Base-by-base conservation (phyloP, 2,888 invertebrate species). In the Leucophenga maculata region DNA sequence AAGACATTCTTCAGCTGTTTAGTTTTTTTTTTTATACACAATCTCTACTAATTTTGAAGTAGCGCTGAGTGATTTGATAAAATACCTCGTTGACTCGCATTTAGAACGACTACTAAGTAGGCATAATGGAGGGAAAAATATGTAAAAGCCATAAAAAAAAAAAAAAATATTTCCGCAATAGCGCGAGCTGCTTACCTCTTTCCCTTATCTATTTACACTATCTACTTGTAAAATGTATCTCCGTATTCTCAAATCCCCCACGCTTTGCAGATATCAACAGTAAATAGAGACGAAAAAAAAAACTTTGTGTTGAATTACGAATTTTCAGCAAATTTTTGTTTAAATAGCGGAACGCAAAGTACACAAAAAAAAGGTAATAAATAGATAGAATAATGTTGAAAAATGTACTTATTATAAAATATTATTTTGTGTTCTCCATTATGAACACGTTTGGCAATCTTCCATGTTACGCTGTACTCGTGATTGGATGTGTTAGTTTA, bases 261-360 rank as follows among this genome's bases (percentile, higher is more conserved):
- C 39, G 39, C 39, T 39, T 32, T 32, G n/a, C n/a, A n/a, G n/a
- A n/a, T n/a, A 26, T 39, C 39, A 39, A 39, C 39, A 39, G 39
- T 9, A 39, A 3, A 39, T 11, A 39, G 8, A 39, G 8, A 8
- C 3, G 8, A 39, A 6, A 8, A 39, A 39, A 39, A 39, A 18
- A 52, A 52, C 11, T 52, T 6, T n/a, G 9, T 52, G 52, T 16
- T 48, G 52, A 52, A 18, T 52, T 52, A 52, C 18, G 52, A 52
- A 52, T 52, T 52, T 52, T 52, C 18, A 52, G 14, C 52, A 52
- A 52, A 52, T 52, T 18, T 52, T 52, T 52, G 52, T 52, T 52
- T 52, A 52, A 52, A 52, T 52, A 52, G 52, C 18, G 52, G 18
- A 52, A 52, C 52, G 20, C 52, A 52, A 52, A 20, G 39, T 39